Evolutionary conservation across 1,140 invertebrate genomes (phyloP), one percentile per base, ranked within the genome.

Genomic region (Conus ventricosus): DNA sequence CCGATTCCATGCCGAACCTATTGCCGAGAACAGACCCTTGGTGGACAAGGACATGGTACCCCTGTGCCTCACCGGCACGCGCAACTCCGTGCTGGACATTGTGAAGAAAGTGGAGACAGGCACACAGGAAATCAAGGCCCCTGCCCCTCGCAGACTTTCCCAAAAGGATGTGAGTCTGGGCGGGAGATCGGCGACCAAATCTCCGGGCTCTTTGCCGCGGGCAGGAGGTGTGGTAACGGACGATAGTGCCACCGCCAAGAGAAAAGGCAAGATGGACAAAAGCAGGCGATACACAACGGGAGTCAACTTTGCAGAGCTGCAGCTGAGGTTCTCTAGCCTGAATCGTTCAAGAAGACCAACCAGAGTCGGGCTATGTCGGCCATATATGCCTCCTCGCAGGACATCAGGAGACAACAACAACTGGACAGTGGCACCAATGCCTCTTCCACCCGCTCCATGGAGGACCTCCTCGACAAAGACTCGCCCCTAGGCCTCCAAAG

Each of bases 31-130:
- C 13, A 54, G 81, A 23, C 78, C 81, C 17, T 27, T 54, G 6
- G 57, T 51, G 54, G 81, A 83, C 39, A 83, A 83, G 11, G 81
- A 83, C 81, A 83, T 83, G 81, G 81, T 83, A 13, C 51, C 39
- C 8, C 5, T 83, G 53, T 15, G 81, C n/a, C 81, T 27, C 15
- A 53, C 17, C 39, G 81, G 81, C 23, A 20, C 81, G 54, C 51
- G 81, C 20, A 83, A n/a, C 39, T 83, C 81, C 54, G 81, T 83
- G 81, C 51, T n/a, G 81, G 81, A 83, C 81, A 83, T 83, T 20
- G 81, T 83, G 51, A 83, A 83, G 6, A 83, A 83, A 23, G 81
- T 83, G 53, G 81, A 83, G n/a, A 83, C 15, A 51, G 81, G 51
- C 54, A 17, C 51, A 10, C 25, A 23, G 81, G 81, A 53, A 6